A percentile compares a stretch with the other conserved stretches of the same genome.
These are phyloP conservation scores for Tachycineta bicolor DNA, from an alignment of 2,113 vertebrate species.

Conservation along the genomic window DNA sequence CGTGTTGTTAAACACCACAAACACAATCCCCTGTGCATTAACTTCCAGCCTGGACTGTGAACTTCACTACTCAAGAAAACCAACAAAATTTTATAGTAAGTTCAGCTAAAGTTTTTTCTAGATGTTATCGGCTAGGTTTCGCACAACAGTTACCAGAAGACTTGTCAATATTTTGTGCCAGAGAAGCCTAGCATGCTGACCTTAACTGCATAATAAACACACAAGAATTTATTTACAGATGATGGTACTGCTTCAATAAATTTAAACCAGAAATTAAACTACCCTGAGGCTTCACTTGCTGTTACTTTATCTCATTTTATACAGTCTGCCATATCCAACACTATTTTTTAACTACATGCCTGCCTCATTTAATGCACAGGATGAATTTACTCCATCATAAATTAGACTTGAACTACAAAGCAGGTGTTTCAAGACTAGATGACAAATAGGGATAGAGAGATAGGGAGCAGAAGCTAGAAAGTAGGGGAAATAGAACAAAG, in stretches of 20 bases:
- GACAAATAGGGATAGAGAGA: not conserved
- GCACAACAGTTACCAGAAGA: not conserved
- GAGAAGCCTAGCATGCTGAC: not conserved
- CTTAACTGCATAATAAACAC: not conserved
- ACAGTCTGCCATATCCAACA: not conserved
- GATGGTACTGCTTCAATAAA: not conserved
- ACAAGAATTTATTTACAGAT: not conserved
- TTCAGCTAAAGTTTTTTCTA: not conserved
- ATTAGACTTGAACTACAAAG: not conserved
- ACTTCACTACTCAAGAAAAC: not conserved
- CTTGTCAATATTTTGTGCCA: not conserved
- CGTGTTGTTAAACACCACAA: not conserved
- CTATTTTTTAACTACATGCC: not conserved
- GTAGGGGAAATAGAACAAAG: rapidly evolving
- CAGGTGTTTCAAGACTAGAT: not conserved
- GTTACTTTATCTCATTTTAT: not conserved
- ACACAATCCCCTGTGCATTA: not conserved
- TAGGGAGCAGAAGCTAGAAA: not conserved
- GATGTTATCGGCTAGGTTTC: not conserved
- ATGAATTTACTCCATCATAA: not conserved
- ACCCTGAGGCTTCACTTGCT: not conserved
- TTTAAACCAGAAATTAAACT: not conserved
- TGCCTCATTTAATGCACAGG: not conserved
- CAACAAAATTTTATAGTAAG: not conserved
- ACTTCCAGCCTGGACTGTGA: not conserved